Conservation (phyloP, 2,797 vertebrate genomes). For the Ptychobarbus kaznakovi region DNA sequence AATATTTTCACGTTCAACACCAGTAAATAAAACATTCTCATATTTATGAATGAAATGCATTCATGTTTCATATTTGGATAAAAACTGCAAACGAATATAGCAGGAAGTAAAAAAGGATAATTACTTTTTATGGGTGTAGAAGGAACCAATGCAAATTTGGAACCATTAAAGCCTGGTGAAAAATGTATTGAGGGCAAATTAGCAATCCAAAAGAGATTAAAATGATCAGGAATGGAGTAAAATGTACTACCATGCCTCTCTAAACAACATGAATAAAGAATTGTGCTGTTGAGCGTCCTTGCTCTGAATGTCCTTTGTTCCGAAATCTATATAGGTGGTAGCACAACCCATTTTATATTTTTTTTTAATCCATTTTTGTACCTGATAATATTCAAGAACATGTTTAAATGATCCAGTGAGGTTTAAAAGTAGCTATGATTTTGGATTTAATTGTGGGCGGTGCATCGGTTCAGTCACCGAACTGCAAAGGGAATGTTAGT, state of each 20-base stretch:
- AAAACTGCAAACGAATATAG: slow-evolving; percentile 33
- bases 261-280: not conserved
- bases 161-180: slow-evolving; percentile 21
- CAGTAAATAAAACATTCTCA: not conserved
- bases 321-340: not conserved
- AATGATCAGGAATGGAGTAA: not conserved
- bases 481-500: not conserved
- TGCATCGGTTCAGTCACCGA: not conserved
- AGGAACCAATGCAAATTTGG: slow-evolving; percentile 28
- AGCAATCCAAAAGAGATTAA: slow-evolving; percentile 4
- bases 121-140: slow-evolving; percentile 36
- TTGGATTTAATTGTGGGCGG: not conserved
- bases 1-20: not conserved
- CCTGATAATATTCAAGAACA: not conserved
- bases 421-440: not conserved
- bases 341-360: not conserved
- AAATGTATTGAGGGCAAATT: slow-evolving; percentile 15
- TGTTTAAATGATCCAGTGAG: not conserved
- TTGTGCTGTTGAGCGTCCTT: not conserved
- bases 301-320: not conserved
- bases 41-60: slow-evolving; percentile 1
- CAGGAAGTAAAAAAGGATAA: not conserved
- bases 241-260: not conserved
- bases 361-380: not conserved
- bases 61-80: slow-evolving; percentile 15